Conservation (phyloP, 2,113 vertebrate genomes). For the Gavialis gangeticus region DNA sequence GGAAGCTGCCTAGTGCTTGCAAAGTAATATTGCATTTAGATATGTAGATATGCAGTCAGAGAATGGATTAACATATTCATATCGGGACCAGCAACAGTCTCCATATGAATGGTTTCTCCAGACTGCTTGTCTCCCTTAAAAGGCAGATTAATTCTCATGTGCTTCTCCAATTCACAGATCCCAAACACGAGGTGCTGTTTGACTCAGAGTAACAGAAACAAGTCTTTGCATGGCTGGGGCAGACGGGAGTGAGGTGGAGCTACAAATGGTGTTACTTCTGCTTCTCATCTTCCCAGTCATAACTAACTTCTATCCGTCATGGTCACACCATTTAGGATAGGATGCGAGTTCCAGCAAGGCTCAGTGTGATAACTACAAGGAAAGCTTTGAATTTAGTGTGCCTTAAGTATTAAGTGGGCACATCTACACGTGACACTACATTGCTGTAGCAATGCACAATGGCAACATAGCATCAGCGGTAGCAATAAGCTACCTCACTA, state of each 20-base stretch:
- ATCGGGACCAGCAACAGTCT: not conserved
- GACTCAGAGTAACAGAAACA: not conserved
- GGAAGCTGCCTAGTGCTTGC: not conserved
- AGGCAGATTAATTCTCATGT: not conserved
- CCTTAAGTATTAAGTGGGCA: not conserved
- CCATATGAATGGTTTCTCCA: not conserved
- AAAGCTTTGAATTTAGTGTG: not conserved
- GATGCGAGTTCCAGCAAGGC: not conserved
- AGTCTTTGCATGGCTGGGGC: not conserved
- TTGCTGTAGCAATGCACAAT: too few relatives aligned
- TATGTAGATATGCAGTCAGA: not conserved
- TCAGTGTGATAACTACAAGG: not conserved
- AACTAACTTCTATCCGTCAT: not conserved
- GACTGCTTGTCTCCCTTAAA: not conserved
- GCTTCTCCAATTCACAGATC: not conserved
- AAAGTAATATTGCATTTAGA: not conserved
- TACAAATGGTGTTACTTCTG: not conserved
- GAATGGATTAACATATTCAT: constrained; percentile 11
- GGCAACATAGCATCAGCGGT: too few relatives aligned
- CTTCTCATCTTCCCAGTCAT: not conserved
- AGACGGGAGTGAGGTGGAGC: not conserved
- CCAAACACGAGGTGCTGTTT: rapidly evolving
- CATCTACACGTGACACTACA: too few relatives aligned
- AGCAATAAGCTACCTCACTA: too few relatives aligned
- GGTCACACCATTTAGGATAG: not conserved